Evolutionary conservation across 2,888 invertebrate species (phyloP).

Genomic region (Dicroscelio sp.): DNA sequence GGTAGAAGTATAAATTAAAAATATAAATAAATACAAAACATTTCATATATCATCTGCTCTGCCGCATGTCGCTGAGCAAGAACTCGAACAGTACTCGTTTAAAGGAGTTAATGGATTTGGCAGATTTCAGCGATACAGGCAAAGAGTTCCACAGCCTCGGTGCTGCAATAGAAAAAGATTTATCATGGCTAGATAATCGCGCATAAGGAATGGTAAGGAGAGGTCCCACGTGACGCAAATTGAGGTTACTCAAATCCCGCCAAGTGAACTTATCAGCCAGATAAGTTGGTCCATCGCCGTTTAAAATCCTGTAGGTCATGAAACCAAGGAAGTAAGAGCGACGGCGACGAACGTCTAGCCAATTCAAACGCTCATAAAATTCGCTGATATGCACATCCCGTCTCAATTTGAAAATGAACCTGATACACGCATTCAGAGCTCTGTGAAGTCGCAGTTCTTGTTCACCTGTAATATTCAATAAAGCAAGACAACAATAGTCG

Average conservation of each 20-base stretch:
- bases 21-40: too few relatives aligned
- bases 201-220: background rate
- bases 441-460: conserved; percentile 15
- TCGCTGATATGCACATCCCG: background rate
- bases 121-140: too few relatives aligned
- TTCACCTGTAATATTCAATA: background rate
- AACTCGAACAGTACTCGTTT: too few relatives aligned
- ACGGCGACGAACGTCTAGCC: conserved; percentile 14
- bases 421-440: conserved; percentile 7
- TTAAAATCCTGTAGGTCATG: background rate
- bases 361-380: background rate
- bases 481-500: conserved; percentile 11
- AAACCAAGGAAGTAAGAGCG: conserved; percentile 29
- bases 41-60: too few relatives aligned
- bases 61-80: too few relatives aligned
- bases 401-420: conserved; percentile 6
- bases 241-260: too few relatives aligned
- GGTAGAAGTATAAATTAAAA: too few relatives aligned
- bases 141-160: background rate
- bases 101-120: too few relatives aligned
- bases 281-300: background rate
- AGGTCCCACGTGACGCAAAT: too few relatives aligned
- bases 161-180: background rate
- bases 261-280: too few relatives aligned
- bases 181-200: background rate